These are phyloP conservation scores for Oxytorus armatus DNA, from an alignment of 2,888 invertebrate genomes.

Conservation along the genomic window DNA sequence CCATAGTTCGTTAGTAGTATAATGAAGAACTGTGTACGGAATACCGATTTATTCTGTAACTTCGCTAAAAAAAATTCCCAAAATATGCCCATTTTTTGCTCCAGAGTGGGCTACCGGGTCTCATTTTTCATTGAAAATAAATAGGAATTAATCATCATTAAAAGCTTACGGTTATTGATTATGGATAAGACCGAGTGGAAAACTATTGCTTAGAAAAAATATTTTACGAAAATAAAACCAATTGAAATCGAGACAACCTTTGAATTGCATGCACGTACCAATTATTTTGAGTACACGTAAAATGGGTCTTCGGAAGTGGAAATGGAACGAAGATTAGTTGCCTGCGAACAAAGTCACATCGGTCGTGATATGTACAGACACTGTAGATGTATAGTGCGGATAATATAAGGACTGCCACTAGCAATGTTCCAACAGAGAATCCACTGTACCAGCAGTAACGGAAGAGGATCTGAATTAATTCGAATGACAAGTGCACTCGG, in stretches of 20 bases:
- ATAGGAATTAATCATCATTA: neutral
- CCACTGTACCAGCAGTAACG: constrained; percentile 38
- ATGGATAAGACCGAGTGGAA: no score
- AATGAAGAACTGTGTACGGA: no score
- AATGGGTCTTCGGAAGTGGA: neutral
- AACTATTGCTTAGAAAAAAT: no score
- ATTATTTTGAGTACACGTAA: neutral
- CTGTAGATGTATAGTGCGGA: neutral
- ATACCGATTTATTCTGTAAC: no score
- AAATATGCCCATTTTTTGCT: no score
- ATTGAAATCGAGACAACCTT: neutral
- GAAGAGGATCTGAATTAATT: constrained; percentile 76
- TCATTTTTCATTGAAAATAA: neutral
- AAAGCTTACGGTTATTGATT: no score
- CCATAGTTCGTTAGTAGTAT: no score
- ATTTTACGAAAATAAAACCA: no score
- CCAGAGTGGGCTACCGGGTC: no score
- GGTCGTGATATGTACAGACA: constrained; percentile 3
- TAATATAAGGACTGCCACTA: constrained; percentile 55
- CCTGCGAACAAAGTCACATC: constrained; percentile 26
- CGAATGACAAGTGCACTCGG: constrained; percentile 80
- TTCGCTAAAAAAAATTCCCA: no score
- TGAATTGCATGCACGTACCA: neutral
- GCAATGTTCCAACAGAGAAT: constrained; percentile 44
- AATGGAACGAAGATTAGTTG: neutral